phyloP scores from a whole-genome alignment of 2,888 invertebrate species.

The Scaptomyza flava region DNA sequence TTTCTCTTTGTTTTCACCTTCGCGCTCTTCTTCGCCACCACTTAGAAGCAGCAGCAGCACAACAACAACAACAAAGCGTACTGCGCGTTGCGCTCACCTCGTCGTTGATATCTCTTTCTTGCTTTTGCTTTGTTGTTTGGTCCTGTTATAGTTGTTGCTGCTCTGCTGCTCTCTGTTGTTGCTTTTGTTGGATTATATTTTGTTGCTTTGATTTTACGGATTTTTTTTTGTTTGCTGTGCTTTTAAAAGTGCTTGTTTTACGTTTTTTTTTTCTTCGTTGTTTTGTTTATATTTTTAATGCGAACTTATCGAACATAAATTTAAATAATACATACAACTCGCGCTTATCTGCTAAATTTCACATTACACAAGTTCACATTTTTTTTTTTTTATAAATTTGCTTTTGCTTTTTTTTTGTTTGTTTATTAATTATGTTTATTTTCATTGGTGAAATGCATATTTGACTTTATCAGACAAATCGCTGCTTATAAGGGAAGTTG shows the following conservation, averaged over 20 bases:
- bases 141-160: slow-evolving; percentile 31
- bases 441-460: slow-evolving; percentile 58
- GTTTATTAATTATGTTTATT: slow-evolving; percentile 29
- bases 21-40: slow-evolving; percentile 34
- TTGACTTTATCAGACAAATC: slow-evolving; percentile 52
- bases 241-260: slow-evolving; percentile 23
- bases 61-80: slow-evolving; percentile 34
- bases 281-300: slow-evolving; percentile 27
- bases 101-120: slow-evolving; percentile 21
- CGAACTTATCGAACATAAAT: slow-evolving; percentile 67
- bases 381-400: slow-evolving; percentile 26
- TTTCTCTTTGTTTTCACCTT: slow-evolving; percentile 67
- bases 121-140: slow-evolving; percentile 16
- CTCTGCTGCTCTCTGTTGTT: slow-evolving; percentile 12
- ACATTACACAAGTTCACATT: slow-evolving; percentile 74
- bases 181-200: slow-evolving; percentile 31
- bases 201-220: slow-evolving; percentile 7
- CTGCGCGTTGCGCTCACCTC: slow-evolving; percentile 37
- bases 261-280: slow-evolving; percentile 14
- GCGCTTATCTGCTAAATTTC: slow-evolving; percentile 72
- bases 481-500: slow-evolving; percentile 45
- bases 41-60: slow-evolving; percentile 9
- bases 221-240: slow-evolving; percentile 26
- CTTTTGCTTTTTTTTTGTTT: slow-evolving; percentile 18
- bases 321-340: slow-evolving; percentile 75